phyloP scores from a whole-genome alignment of 2,888 invertebrate genomes.

The Leptopterna dolabrata region DNA sequence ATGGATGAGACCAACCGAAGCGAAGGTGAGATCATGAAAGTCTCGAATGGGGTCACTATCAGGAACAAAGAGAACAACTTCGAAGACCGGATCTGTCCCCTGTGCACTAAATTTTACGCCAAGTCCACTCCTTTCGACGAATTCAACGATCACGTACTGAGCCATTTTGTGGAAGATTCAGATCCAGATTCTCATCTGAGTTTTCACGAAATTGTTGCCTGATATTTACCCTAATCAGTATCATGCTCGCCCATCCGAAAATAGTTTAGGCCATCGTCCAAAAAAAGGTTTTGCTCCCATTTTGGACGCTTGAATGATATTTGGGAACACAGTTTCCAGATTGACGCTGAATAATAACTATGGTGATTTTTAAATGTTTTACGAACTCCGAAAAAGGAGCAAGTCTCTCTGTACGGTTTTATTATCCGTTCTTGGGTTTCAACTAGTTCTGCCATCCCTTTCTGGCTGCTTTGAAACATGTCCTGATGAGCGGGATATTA shows the following conservation, averaged over 20 bases:
- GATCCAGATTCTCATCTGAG: conserved; percentile 59
- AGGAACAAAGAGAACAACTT: conserved; percentile 62
- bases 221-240: conserved; percentile 12
- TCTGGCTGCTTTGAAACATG: too few relatives aligned
- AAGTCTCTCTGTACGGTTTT: too few relatives aligned
- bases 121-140: conserved; percentile 70
- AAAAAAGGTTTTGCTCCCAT: too few relatives aligned
- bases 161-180: conserved; percentile 74
- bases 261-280: too few relatives aligned
- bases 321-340: too few relatives aligned
- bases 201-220: conserved; percentile 56
- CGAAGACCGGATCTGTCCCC: conserved; percentile 77
- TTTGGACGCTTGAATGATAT: too few relatives aligned
- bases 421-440: too few relatives aligned
- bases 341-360: too few relatives aligned
- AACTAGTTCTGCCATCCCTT: too few relatives aligned
- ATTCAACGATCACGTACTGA: conserved; percentile 82
- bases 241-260: neutral
- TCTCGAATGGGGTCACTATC: conserved; percentile 17
- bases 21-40: conserved; percentile 44
- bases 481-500: too few relatives aligned
- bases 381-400: too few relatives aligned
- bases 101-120: conserved; percentile 77
- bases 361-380: too few relatives aligned
- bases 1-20: conserved; percentile 36